Evolutionary conservation across 2,888 invertebrate genomes (phyloP), one percentile per base, ranked within the genome.

Genomic region (Pyrgus malvae): DNA sequence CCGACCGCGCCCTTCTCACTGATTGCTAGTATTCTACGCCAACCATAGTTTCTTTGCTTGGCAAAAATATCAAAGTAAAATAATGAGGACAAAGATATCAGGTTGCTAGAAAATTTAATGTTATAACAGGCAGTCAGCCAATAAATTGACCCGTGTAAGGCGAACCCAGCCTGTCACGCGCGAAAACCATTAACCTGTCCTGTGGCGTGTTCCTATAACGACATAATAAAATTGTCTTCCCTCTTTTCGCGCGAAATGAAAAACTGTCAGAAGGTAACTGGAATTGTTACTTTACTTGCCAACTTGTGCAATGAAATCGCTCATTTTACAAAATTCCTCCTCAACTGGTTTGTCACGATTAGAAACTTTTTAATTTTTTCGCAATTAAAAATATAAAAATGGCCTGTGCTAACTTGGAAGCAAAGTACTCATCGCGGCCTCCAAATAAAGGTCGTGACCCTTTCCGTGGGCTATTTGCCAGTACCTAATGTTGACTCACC

Each of bases 361-460:
- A 54, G 40, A 17, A 40, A 45, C 46, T 54, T 46, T 46, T 11
- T 44, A 46, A 33, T 33, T 46, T 23, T 37, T 38, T 38, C n/a
- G 1, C 17, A 38, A 25, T 25, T 38, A 14, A 48, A 48, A 48
- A 35, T n/a, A 1, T 31, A 33, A 33, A 51, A 44, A 42, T 27
- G 35, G 51, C 31, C 16, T 9, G 17, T 54, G 46, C 53, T 38
- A 56, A 57, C 35, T 58, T 58, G 49, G 41, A 51, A 53, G 58
- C 55, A 51, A 65, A 66, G 56, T 62, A 63, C 65, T 68, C 67
- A 56, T 66, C 70, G 60, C 70, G 62, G 65, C 65, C 66, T 74
- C 70, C 74, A 76, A 74, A 78, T 80, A 78, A 80, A 84, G 85
- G 86, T 76, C 83, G 78, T 76, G 86, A 82, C 88, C 89, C 72